Evolutionary conservation across 1,140 invertebrate genomes (phyloP), one percentile per base, ranked within the genome.

Genomic region (Grapholita molesta): DNA sequence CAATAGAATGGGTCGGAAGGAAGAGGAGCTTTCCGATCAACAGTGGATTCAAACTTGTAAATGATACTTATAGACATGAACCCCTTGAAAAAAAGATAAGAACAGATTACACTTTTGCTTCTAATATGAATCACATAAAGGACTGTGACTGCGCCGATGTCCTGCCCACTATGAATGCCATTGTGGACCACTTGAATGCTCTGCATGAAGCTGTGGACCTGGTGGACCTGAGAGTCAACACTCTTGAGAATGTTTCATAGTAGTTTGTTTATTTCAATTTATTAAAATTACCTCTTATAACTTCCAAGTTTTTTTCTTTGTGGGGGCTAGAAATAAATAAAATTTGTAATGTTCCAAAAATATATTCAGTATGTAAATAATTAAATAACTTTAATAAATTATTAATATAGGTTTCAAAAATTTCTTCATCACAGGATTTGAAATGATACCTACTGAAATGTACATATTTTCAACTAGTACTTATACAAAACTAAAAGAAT

Each of bases 151-250:
- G 89, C 85, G 83, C 84, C 67, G 84, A 91, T 86, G 82, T 90
- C 18, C 69, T 91, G n/a, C 89, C 90, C 38, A 90, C 89, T 74
- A 84, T 92, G 1, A 90, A 90, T 86, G 88, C 89, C 65, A 90
- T 92, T 79, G 85, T 90, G 66, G 88, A 90, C 73, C 90, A 92
- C 75, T 78, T 92, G 35, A 87, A 88, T 86, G 89, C 88, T 55
- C 75, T 92, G 9, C 89, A 92, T 85, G 86, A 89, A 73, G 90
- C 88, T 64, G 84, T 92, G 5, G 89, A 92, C 68, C 71, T 90
- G 67, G 83, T 92, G 55, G 90, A 92, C 72, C 79, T 91, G 68
- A 84, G 91, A 69, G 74, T 92, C 15, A 89, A 84, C 65, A 89
- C 81, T 69, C 67, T 92, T 68, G 91, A 92, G 82, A 79, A 86